Evolutionary conservation across 2,797 vertebrate species (phyloP).

Genomic region (Eulemur albifrons): DNA sequence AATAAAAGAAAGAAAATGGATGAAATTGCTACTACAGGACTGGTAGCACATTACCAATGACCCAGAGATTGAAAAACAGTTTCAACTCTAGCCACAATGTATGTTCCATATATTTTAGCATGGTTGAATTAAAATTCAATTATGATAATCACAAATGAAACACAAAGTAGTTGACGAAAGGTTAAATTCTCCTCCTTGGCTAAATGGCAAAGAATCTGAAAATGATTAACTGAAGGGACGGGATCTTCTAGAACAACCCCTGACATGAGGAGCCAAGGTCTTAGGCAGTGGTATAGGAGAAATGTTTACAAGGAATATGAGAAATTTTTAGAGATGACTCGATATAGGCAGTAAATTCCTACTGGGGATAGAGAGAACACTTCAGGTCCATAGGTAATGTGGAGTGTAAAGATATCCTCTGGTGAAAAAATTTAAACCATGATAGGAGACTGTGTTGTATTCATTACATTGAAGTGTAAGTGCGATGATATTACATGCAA

Average conservation of each 20-base stretch:
- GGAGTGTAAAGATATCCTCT: not conserved
- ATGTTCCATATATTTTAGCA: not conserved
- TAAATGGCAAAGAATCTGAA: not conserved
- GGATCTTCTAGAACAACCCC: not conserved
- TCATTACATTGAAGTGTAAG: not conserved
- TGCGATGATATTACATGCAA: not conserved
- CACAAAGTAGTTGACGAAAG: not conserved
- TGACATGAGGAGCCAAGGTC: not conserved
- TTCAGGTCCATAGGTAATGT: not conserved
- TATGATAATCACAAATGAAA: not conserved
- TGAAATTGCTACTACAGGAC: not conserved
- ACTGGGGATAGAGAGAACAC: not conserved
- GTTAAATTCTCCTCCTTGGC: not conserved
- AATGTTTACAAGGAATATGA: not conserved
- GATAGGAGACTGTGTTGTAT: not conserved
- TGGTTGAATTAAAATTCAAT: not conserved
- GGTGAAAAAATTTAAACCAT: not conserved
- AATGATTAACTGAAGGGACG: not conserved
- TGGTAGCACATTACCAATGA: not conserved
- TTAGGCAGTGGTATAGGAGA: not conserved
- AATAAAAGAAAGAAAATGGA: not conserved
- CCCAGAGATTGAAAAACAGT: not conserved
- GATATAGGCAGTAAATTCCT: not conserved
- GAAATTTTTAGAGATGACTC: not conserved
- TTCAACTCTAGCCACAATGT: not conserved